Conservation (phyloP, 2,113 vertebrate species). For the Hirundichthys speculiger region DNA sequence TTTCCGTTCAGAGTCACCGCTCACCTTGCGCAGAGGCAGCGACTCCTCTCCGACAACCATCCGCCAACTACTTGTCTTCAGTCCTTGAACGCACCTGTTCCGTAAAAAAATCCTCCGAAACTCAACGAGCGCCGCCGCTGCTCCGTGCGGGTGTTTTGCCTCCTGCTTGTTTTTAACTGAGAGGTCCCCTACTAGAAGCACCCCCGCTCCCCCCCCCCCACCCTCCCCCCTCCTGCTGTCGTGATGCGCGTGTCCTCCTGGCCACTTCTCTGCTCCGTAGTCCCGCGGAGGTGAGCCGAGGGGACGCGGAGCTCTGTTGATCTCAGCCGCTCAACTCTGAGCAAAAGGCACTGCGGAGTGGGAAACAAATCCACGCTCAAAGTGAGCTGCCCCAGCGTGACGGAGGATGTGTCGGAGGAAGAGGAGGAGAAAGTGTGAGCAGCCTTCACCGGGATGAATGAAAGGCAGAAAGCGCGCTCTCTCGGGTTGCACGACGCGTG, state of each 20-base stretch:
- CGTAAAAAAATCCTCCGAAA: conserved; percentile 51
- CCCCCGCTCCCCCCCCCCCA: neutral
- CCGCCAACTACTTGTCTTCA: conserved; percentile 40
- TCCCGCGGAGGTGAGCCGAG: conserved; percentile 35
- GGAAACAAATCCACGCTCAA: conserved; percentile 14
- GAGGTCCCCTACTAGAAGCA: conserved; percentile 1
- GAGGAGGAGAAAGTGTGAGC: conserved; percentile 37
- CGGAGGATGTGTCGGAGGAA: neutral
- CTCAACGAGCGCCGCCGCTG: conserved; percentile 7
- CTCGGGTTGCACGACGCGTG: conserved; percentile 31
- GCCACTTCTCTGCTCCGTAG: conserved; percentile 41
- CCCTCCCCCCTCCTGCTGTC: conserved; percentile 35
- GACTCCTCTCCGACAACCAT: conserved; percentile 71
- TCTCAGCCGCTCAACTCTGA: conserved; percentile 52
- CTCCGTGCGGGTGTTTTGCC: neutral
- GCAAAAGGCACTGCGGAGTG: conserved; percentile 29
- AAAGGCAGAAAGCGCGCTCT: conserved; percentile 40
- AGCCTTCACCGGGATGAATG: conserved; percentile 60
- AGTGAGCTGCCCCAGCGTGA: conserved; percentile 34
- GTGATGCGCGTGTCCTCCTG: conserved; percentile 61
- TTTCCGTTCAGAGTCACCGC: no score
- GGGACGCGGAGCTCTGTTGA: conserved; percentile 48
- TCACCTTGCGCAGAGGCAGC: conserved; percentile 71
- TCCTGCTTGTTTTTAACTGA: neutral
- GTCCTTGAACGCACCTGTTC: conserved; percentile 55